Percentiles rank a stretch among this genome's conserved stretches.
These are phyloP conservation scores for Trachythela sp. DNA, from an alignment of 64 coral and sea anemone genomes.

Conservation along the genomic window DNA sequence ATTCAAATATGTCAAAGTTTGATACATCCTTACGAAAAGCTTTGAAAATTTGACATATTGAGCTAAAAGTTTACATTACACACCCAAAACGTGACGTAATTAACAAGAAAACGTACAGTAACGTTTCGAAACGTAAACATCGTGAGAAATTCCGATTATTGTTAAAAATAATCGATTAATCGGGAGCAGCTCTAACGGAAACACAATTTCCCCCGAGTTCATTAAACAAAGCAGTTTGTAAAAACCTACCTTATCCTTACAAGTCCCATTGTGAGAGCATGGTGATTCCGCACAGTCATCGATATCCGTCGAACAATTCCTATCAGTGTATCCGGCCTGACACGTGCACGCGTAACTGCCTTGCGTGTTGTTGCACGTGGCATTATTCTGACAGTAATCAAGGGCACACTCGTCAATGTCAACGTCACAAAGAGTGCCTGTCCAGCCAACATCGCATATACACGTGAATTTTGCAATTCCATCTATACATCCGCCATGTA, in stretches of 20 bases:
- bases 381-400: constrained; percentile 1
- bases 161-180: no score
- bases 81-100: no score
- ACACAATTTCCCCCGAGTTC: no score
- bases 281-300: constrained; percentile 6
- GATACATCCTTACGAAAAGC: no score
- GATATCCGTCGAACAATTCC: constrained; percentile 63
- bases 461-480: background rate
- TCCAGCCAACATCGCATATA: background rate
- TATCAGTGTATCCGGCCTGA: constrained; percentile 39
- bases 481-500: background rate
- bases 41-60: no score
- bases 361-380: background rate
- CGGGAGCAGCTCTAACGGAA: no score
- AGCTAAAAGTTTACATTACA: no score
- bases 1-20: no score
- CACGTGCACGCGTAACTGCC: background rate
- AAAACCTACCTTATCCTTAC: constrained; percentile 14
- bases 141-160: no score
- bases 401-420: background rate
- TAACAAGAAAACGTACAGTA: no score
- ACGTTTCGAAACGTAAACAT: no score
- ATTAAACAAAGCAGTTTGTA: background rate
- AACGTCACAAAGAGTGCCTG: background rate
- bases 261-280: constrained; percentile 76